Evolutionary conservation across 2,113 vertebrate genomes (phyloP).

Genomic region (Cavia porcellus): DNA sequence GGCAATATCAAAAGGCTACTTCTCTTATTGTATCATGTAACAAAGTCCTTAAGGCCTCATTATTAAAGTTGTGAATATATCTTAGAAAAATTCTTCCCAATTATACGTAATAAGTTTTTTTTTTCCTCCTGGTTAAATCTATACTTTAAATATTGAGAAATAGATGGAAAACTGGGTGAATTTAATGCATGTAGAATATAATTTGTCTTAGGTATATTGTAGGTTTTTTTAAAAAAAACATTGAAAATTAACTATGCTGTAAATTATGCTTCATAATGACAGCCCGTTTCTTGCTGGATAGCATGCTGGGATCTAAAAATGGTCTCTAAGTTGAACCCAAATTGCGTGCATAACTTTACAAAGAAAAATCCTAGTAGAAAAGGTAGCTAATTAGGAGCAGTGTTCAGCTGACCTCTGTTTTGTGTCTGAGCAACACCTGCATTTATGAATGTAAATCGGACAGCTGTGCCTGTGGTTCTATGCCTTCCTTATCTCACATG

Average conservation of each 20-base stretch:
- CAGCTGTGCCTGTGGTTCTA: conserved; percentile 72
- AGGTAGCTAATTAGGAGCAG: conserved; percentile 84
- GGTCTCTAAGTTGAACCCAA: conserved; percentile 78
- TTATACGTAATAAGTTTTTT: neutral
- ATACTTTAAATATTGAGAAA: conserved; percentile 62
- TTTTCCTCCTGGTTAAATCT: conserved; percentile 9
- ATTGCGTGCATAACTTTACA: conserved; percentile 79
- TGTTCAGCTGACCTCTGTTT: conserved; percentile 80
- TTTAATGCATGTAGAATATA: conserved; percentile 54
- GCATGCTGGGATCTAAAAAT: conserved; percentile 81
- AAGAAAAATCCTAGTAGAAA: conserved; percentile 80
- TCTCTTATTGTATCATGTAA: conserved; percentile 61
- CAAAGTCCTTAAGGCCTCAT: conserved; percentile 60
- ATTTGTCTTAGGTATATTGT: conserved; percentile 74
- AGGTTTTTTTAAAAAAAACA: conserved; percentile 45
- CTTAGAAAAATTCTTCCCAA: conserved; percentile 53
- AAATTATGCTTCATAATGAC: conserved; percentile 83
- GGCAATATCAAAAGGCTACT: conserved; percentile 48
- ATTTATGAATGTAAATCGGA: conserved; percentile 82
- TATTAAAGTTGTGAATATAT: conserved; percentile 59
- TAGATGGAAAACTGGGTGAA: conserved; percentile 42
- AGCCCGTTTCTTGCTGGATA: conserved; percentile 71
- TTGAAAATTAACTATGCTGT: conserved; percentile 75
- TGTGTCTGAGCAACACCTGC: conserved; percentile 83
- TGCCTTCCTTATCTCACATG: conserved; percentile 56